Evolutionary conservation across 2,888 invertebrate species (phyloP), one percentile per base, ranked within the genome.

Genomic region (Taenaris catops): DNA sequence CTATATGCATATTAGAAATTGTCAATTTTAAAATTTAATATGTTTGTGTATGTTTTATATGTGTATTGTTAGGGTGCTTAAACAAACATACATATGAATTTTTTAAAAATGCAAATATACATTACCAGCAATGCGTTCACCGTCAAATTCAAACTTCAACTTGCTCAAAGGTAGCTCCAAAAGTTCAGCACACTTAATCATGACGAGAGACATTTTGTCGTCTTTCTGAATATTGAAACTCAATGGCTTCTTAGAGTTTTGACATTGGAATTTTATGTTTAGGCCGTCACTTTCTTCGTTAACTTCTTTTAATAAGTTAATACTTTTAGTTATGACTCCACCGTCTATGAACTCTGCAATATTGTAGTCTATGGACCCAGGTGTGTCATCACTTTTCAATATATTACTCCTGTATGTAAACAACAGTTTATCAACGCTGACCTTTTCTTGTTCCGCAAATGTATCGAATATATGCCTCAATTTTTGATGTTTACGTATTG

Each of bases 81-180:
- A n/a, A n/a, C n/a, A n/a, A n/a, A n/a, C n/a, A n/a, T n/a, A n/a
- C n/a, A n/a, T n/a, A n/a, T n/a, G n/a, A n/a, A n/a, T n/a, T n/a
- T n/a, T n/a, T n/a, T n/a, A n/a, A n/a, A n/a, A n/a, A n/a, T n/a
- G n/a, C n/a, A n/a, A n/a, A n/a, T 1, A 5, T 10, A 11, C 1
- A 14, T 49, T 58, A 65, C 79, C 66, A 49, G 66, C 50, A 21
- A 89, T 51, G n/a, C 58, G 33, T 44, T 89, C 88, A 1, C 89
- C 89, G 55, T 89, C 89, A 57, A 89, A 89, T 40, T 70, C 66
- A 51, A 89, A 89, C 21, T 68, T 76, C 3, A 89, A 52, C 28
- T 63, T 74, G 0, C 68, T 61, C 1, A 86, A 7, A 0, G 74
- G 60, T n/a, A 58, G 46, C 19, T 84, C 76, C 3, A 83, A 58